These are phyloP conservation scores for Polymixis flavicincta DNA, from an alignment of 2,888 invertebrate genomes.

Conservation along the genomic window DNA sequence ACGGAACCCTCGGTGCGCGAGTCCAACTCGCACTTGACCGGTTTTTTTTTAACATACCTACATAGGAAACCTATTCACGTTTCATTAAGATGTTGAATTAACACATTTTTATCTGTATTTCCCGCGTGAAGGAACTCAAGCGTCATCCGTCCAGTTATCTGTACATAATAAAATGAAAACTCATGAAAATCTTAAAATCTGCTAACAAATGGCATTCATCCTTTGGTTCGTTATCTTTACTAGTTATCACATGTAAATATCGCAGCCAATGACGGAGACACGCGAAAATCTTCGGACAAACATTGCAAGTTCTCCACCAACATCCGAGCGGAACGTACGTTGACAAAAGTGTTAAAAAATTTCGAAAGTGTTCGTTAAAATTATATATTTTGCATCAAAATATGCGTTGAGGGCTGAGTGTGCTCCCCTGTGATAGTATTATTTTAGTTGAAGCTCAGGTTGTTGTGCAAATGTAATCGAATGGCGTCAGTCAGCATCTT, in stretches of 20 bases:
- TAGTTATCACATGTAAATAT: slow-evolving; percentile 80
- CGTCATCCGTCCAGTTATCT: slow-evolving; percentile 32
- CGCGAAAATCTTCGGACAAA: slow-evolving; percentile 71
- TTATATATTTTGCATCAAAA: slow-evolving; percentile 9
- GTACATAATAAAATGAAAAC: slow-evolving; percentile 18
- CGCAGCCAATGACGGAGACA: slow-evolving; percentile 68
- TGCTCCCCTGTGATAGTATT: slow-evolving; percentile 32
- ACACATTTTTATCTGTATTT: slow-evolving; percentile 30
- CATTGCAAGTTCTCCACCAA: slow-evolving; percentile 57
- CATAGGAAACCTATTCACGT: background rate
- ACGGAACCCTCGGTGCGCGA: too few relatives aligned
- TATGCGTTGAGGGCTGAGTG: slow-evolving; percentile 54
- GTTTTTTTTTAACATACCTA: background rate
- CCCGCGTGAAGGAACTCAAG: slow-evolving; percentile 10
- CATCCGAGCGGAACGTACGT: slow-evolving; percentile 51
- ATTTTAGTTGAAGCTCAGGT: slow-evolving; percentile 18
- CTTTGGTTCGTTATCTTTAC: slow-evolving; percentile 73
- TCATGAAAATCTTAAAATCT: slow-evolving; percentile 22
- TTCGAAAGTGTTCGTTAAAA: slow-evolving; percentile 20
- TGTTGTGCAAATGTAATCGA: slow-evolving; percentile 52
- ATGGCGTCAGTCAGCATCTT: slow-evolving; percentile 54
- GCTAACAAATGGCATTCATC: slow-evolving; percentile 23
- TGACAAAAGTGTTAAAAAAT: slow-evolving; percentile 26
- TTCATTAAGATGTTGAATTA: slow-evolving; percentile 31
- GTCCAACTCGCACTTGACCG: too few relatives aligned